These are phyloP conservation scores for Tricholauxania praeusta DNA, from an alignment of 2,888 invertebrate species.

Conservation along the genomic window DNA sequence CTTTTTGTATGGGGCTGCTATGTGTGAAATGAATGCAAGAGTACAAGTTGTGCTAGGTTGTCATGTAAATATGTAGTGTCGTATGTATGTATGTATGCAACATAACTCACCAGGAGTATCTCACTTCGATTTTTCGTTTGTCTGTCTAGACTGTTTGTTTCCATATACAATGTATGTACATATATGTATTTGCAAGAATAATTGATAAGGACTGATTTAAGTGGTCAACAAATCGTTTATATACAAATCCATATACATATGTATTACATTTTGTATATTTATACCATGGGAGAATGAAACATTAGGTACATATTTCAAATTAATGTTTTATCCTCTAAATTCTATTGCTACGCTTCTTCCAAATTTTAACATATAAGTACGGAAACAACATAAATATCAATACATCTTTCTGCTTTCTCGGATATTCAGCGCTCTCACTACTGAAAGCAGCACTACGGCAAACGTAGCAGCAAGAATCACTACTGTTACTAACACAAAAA, in stretches of 20 bases:
- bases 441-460: no score
- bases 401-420: no score
- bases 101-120: slow-evolving; percentile 5
- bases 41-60: background rate
- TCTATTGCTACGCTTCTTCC: no score
- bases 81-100: background rate
- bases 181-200: background rate
- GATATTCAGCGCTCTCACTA: no score
- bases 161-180: background rate
- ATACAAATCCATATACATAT: background rate
- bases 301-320: no score
- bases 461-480: no score
- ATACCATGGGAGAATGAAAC: no score
- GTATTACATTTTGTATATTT: no score
- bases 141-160: slow-evolving; percentile 24
- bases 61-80: slow-evolving; percentile 13
- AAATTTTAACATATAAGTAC: no score
- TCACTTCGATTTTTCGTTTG: slow-evolving; percentile 17
- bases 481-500: no score
- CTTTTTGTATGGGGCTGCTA: background rate
- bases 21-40: slow-evolving; percentile 10
- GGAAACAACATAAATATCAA: no score
- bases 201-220: slow-evolving; percentile 17
- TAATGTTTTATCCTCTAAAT: no score
- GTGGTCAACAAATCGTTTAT: background rate